Evolutionary conservation across 2,113 vertebrate species (phyloP).

Genomic region (Spheniscus mendiculus): DNA sequence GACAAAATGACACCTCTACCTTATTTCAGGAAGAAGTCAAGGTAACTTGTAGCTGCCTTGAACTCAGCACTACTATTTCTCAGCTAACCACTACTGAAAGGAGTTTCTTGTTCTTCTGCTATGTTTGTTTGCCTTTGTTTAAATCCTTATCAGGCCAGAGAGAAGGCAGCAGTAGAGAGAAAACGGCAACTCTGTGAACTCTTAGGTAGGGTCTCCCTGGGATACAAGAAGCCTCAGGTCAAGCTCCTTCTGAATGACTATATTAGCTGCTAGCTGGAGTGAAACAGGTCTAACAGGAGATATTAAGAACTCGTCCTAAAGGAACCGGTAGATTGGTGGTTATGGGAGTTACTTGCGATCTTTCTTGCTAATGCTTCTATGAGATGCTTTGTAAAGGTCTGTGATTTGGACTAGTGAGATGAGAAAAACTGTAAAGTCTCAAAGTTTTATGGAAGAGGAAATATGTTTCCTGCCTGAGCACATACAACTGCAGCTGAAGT

Average conservation of each 20-base stretch:
- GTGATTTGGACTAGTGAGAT: neutral
- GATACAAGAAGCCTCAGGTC: neutral
- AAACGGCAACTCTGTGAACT: neutral
- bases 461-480: neutral
- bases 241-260: neutral
- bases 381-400: neutral
- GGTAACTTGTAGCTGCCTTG: neutral
- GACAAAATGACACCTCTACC: neutral
- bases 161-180: neutral
- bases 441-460: neutral
- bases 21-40: neutral
- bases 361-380: neutral
- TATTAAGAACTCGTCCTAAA: neutral
- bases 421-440: neutral
- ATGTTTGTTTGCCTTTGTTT: neutral
- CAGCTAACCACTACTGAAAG: neutral
- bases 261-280: neutral
- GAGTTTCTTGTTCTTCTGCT: neutral
- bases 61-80: neutral
- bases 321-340: neutral
- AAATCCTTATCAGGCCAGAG: neutral
- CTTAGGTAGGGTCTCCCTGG: neutral
- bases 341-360: neutral
- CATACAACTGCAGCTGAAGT: neutral
- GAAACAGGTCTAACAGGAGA: neutral